phyloP scores from a whole-genome alignment of 2,797 vertebrate genomes.

The Danio jaintianensis region DNA sequence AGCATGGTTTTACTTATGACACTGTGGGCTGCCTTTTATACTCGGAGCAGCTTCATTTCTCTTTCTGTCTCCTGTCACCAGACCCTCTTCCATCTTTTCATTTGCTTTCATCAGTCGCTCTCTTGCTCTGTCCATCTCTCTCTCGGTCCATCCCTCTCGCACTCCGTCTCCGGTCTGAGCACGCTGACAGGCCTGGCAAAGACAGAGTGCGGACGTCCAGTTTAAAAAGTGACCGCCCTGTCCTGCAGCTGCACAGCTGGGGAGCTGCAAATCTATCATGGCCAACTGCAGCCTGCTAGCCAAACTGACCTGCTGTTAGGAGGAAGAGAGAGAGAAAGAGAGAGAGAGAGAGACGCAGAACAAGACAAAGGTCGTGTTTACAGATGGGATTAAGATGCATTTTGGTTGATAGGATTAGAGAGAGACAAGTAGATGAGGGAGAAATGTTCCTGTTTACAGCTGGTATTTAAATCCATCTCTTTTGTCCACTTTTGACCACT shows the following conservation, averaged over 20 bases:
- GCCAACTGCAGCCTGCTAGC: conserved; percentile 56
- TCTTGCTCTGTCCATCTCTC: conserved; percentile 73
- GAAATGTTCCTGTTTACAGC: too few relatives aligned
- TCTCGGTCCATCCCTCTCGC: conserved; percentile 62
- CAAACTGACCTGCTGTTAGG: conserved; percentile 21
- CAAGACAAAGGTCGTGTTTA: neutral
- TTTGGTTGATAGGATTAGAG: too few relatives aligned
- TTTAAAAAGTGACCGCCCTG: conserved; percentile 79
- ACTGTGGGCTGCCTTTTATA: conserved; percentile 42
- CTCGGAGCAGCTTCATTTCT: conserved; percentile 70
- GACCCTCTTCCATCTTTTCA: conserved; percentile 74
- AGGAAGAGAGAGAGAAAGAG: conserved; percentile 36
- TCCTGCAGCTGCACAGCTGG: conserved; percentile 75
- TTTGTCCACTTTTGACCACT: too few relatives aligned
- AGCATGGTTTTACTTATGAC: conserved; percentile 26
- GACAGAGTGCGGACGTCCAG: conserved; percentile 78
- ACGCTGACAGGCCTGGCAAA: conserved; percentile 79
- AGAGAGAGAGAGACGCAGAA: conserved; percentile 18
- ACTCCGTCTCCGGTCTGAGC: conserved; percentile 67
- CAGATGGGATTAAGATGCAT: neutral
- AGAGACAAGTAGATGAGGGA: too few relatives aligned
- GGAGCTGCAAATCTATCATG: conserved; percentile 76
- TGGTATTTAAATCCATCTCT: too few relatives aligned
- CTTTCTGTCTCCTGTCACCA: conserved; percentile 76
- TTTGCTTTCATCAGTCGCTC: conserved; percentile 74